Percentiles rank a stretch among this genome's conserved stretches.
phyloP scores from a whole-genome alignment of 2,797 vertebrate genomes.

The Lemur catta region DNA sequence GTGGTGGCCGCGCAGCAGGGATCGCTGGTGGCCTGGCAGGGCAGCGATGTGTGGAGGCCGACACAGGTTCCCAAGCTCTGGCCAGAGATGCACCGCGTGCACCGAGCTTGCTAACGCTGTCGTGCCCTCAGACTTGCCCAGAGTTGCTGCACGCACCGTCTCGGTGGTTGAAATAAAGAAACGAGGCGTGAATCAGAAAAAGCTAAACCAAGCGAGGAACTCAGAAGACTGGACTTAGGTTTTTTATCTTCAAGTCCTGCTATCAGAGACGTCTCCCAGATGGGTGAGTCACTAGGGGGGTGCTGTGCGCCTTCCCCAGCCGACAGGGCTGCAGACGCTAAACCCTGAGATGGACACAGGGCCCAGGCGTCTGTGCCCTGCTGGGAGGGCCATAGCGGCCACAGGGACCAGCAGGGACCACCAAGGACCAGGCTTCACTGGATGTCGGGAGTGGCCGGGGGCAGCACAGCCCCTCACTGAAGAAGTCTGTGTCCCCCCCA shows the following conservation, averaged over 20 bases:
- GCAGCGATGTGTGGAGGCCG: too few relatives aligned
- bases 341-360: accelerated
- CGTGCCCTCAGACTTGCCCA: accelerated
- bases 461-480: accelerated
- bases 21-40: too few relatives aligned
- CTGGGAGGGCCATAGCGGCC: not conserved
- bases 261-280: not conserved
- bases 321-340: not conserved
- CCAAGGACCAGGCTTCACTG: accelerated
- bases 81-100: accelerated
- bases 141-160: accelerated
- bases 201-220: not conserved
- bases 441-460: accelerated
- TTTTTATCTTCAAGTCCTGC: not conserved
- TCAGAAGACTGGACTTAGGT: not conserved
- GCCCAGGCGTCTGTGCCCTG: accelerated
- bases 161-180: not conserved
- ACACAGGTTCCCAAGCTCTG: accelerated
- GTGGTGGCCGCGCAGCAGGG: too few relatives aligned
- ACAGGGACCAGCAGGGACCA: accelerated
- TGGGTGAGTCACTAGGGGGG: accelerated
- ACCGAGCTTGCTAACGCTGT: accelerated
- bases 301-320: not conserved
- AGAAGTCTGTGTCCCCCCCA: accelerated
- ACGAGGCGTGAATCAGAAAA: not conserved